Percentiles rank a stretch among this genome's conserved stretches.
Conservation (phyloP, 2,113 vertebrate genomes). For the Proteles cristata region DNA sequence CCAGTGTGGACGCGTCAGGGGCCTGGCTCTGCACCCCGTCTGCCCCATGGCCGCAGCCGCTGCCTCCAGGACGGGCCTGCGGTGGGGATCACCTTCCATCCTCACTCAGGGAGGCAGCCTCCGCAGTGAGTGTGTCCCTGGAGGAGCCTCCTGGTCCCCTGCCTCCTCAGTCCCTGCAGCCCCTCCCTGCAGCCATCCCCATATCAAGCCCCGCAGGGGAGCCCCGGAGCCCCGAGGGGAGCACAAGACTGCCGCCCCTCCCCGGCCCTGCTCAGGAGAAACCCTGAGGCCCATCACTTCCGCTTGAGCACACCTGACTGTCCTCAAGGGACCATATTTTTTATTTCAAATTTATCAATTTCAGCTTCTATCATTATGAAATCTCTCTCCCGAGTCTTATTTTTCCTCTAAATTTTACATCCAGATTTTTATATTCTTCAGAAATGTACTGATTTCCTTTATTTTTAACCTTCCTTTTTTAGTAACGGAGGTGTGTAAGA, state of each 20-base stretch:
- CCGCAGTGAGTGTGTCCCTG: not conserved
- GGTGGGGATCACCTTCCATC: not conserved
- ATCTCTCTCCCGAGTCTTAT: not conserved
- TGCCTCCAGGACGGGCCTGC: no score
- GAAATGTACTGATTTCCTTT: not conserved
- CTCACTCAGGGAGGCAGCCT: no score
- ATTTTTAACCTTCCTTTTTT: not conserved
- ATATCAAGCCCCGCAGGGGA: no score
- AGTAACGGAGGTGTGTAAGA: not conserved
- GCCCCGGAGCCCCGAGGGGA: fast-evolving
- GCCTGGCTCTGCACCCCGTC: not conserved
- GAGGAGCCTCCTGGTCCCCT: not conserved
- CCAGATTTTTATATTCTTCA: not conserved
- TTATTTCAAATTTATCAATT: not conserved
- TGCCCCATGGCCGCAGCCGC: no score
- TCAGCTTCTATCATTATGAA: not conserved
- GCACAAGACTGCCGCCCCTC: no score
- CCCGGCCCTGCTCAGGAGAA: not conserved
- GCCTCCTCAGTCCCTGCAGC: not conserved
- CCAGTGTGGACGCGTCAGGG: no score
- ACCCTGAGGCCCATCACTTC: not conserved
- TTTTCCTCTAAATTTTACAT: not conserved
- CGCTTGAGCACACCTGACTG: no score
- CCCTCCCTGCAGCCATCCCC: no score
- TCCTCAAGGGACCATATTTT: not conserved